Evolutionary conservation across 2,113 vertebrate species (phyloP).

Genomic region (Cromileptes altivelis): DNA sequence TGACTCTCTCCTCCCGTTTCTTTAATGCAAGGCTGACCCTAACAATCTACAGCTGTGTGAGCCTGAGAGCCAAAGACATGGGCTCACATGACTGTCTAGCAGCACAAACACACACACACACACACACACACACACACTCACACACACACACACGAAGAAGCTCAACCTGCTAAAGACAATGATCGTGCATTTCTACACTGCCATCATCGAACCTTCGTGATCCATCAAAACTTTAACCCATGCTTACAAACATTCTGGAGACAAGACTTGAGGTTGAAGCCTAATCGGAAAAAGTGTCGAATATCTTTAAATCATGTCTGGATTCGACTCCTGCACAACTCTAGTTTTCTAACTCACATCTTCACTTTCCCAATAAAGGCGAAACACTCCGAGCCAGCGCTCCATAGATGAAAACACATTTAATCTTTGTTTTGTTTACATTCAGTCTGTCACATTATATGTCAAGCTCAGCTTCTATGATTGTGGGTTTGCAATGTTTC

Average conservation of each 20-base stretch:
- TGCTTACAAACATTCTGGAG: too few relatives aligned
- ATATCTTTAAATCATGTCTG: background rate
- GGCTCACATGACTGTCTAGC: conserved; percentile 24
- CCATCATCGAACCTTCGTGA: too few relatives aligned
- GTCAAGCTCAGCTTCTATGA: conserved; percentile 53
- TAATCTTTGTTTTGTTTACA: conserved; percentile 42
- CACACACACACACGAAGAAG: background rate
- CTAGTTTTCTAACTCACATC: conserved; percentile 5
- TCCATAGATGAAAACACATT: conserved; percentile 19
- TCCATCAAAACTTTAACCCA: too few relatives aligned
- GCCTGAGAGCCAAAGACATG: conserved; percentile 35
- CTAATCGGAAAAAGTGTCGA: too few relatives aligned
- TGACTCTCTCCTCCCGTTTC: conserved; percentile 4
- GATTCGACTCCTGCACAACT: background rate
- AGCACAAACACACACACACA: conserved; percentile 8
- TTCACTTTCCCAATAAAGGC: conserved; percentile 21
- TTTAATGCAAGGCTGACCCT: conserved; percentile 39
- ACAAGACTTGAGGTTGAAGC: too few relatives aligned
- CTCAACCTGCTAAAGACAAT: too few relatives aligned
- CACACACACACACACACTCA: too few relatives aligned
- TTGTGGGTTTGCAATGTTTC: conserved; percentile 18
- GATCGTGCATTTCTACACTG: too few relatives aligned
- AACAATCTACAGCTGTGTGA: conserved; percentile 72
- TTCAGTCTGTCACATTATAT: conserved; percentile 29
- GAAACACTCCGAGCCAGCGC: background rate